Evolutionary conservation across 2,888 invertebrate genomes (phyloP).

Genomic region (Cabera pusaria): DNA sequence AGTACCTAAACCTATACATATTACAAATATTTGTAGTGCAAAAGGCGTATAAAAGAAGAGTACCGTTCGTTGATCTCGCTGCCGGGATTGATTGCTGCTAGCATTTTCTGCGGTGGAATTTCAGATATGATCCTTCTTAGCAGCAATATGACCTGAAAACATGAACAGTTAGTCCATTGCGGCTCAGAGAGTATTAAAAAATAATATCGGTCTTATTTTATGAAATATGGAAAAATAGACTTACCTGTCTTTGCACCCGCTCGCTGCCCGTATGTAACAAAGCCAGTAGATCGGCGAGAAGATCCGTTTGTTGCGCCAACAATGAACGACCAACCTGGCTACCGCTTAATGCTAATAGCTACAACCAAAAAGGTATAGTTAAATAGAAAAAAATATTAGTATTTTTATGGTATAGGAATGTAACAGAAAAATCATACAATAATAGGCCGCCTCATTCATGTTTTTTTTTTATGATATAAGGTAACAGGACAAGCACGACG

Average conservation of each 20-base stretch:
- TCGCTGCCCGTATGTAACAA: conserved; percentile 97
- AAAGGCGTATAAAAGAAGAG: no score
- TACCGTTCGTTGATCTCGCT: conserved; percentile 56
- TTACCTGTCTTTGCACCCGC: conserved; percentile 95
- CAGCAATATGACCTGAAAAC: conserved; percentile 90
- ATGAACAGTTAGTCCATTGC: no score
- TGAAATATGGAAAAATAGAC: conserved; percentile 1
- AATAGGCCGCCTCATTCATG: no score
- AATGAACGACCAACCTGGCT: conserved; percentile 95
- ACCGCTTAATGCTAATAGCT: conserved; percentile 93
- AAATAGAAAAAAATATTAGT: no score
- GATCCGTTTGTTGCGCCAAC: conserved; percentile 93
- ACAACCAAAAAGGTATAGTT: conserved; percentile 6
- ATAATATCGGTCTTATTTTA: no score
- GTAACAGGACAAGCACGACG: no score
- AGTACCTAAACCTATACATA: no score
- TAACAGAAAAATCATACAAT: no score
- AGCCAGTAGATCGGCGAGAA: conserved; percentile 92
- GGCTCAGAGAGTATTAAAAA: no score
- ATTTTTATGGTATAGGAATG: no score
- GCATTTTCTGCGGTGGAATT: conserved; percentile 92
- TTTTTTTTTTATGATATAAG: no score
- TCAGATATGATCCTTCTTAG: conserved; percentile 94
- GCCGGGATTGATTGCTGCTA: conserved; percentile 87
- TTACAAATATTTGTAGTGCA: no score